Base-by-base conservation (phyloP, 2,113 vertebrate species). In the Atractosteus spatula region DNA sequence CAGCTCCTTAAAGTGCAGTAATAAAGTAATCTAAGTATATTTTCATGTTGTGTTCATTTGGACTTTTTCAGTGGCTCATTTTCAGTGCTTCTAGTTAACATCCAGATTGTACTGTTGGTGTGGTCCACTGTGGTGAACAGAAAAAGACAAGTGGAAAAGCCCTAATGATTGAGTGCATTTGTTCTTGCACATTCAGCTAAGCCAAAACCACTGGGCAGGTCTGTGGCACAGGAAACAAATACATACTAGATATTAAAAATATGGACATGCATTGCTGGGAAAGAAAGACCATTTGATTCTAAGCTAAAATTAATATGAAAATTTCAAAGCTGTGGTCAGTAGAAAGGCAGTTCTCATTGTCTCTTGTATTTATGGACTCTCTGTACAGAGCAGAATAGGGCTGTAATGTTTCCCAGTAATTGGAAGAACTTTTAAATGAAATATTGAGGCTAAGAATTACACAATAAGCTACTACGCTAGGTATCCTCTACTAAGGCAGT, bases 311-410 rank as follows among this genome's bases (percentile, higher is more conserved):
- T 8, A 72, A 78, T 84, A 77, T 77, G 74, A 79, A 47, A 67
- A 70, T 80, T 78, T 86, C 84, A 80, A 82, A 80, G 79, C 66
- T 43, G 66, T 81, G 83, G 85, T 81, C 77, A 80, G 82, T 79
- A 78, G 79, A 76, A 68, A 72, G 71, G 76, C 69, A 63, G 78
- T 80, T 78, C 86, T 73, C 78, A 85, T 78, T 74, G 47, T 74
- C 44, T 56, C 51, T 72, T 78, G 83, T 83, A 80, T 80, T 87
- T 86, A 85, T 80, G 77, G 81, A 81, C 85, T 83, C 75, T 79
- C 74, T 78, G 61, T 74, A 84, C 82, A 77, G 66, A 84, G 76
- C 85, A 74, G 79, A 86, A 85, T 80, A 74, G 68, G 62, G 71
- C 73, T 79, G 84, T 82, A 77, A 85, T 83, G 79, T 85, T 85